Conservation (phyloP, 2,113 vertebrate species). For the Jacana jacana region DNA sequence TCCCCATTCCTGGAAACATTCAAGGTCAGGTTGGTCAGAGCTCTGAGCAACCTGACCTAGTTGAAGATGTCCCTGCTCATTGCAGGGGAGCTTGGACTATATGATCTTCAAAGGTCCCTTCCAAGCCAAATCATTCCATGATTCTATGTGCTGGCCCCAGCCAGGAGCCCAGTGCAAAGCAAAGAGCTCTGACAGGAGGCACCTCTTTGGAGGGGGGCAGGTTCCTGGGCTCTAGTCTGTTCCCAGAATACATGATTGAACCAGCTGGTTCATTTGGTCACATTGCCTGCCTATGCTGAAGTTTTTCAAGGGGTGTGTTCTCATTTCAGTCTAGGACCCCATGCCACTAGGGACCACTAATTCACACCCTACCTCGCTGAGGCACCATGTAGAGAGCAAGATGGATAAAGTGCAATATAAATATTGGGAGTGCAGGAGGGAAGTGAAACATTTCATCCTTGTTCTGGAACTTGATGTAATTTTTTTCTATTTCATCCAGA, state of each 20-base stretch:
- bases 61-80: not conserved
- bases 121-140: not conserved
- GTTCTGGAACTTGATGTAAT: not conserved
- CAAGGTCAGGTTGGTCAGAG: not conserved
- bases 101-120: not conserved
- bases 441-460: not conserved
- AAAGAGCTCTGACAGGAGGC: not conserved
- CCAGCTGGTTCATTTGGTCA: fast-evolving
- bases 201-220: no score
- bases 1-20: not conserved
- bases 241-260: not conserved
- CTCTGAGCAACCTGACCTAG: not conserved
- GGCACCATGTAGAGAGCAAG: fast-evolving
- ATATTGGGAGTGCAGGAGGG: fast-evolving
- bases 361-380: not conserved
- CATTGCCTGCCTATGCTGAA: not conserved
- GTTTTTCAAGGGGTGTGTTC: not conserved
- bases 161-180: not conserved
- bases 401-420: not conserved
- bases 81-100: not conserved
- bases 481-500: not conserved
- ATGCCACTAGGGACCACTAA: not conserved
- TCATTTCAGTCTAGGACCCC: not conserved
- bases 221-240: not conserved
- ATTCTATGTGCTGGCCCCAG: not conserved